Percentiles rank a stretch among this genome's conserved stretches.
These are phyloP conservation scores for Cydia splendana DNA, from an alignment of 1,140 invertebrate species.

Conservation along the genomic window DNA sequence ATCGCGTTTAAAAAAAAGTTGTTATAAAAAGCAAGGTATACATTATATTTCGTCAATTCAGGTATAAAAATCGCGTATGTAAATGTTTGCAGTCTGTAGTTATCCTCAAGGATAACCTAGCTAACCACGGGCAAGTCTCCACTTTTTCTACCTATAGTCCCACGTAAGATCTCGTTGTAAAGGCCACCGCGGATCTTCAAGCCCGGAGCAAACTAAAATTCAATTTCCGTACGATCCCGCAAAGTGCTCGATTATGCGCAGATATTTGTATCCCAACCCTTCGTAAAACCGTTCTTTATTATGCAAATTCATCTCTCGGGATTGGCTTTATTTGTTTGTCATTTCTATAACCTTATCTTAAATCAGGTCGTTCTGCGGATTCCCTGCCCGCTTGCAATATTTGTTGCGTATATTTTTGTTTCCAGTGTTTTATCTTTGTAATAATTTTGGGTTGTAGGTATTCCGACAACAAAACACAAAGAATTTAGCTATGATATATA, in stretches of 20 bases:
- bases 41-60: too few species aligned
- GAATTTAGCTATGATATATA: too few species aligned
- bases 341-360: conserved; percentile 30
- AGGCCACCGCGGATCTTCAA: conserved; percentile 39
- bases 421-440: background rate
- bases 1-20: too few species aligned
- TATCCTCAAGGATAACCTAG: background rate
- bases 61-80: too few species aligned
- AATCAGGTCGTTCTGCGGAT: conserved; percentile 20
- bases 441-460: too few species aligned
- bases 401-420: conserved; percentile 5
- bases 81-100: too few species aligned
- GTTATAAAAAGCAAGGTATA: too few species aligned
- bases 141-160: background rate
- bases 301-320: conserved; percentile 58
- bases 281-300: conserved; percentile 53
- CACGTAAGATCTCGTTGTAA: conserved; percentile 10
- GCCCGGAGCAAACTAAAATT: conserved; percentile 48
- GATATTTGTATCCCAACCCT: conserved; percentile 57
- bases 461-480: too few species aligned
- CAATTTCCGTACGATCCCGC: conserved; percentile 46
- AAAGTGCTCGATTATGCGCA: conserved; percentile 55
- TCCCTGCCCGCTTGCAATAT: background rate
- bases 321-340: conserved; percentile 44
- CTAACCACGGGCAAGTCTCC: background rate